These are phyloP conservation scores for Eupithecia dodoneata DNA, from an alignment of 2,888 invertebrate genomes.

Conservation along the genomic window DNA sequence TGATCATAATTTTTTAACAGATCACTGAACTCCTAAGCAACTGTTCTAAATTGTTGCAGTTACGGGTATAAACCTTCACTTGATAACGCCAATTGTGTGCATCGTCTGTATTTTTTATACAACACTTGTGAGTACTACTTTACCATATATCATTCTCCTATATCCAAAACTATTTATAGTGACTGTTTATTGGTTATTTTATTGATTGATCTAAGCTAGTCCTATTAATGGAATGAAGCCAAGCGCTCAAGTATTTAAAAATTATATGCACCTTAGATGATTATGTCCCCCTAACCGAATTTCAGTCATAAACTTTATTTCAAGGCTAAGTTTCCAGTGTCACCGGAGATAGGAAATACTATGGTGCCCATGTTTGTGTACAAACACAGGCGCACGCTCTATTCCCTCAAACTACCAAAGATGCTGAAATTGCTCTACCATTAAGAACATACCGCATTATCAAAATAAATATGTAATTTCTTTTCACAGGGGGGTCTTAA, in stretches of 20 bases:
- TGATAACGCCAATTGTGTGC: slow-evolving; percentile 91
- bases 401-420: neutral
- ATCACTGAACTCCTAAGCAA: neutral
- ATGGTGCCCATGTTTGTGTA: neutral
- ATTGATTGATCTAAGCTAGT: too few relatives aligned
- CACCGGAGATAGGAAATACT: neutral
- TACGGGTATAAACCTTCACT: slow-evolving; percentile 91
- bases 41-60: slow-evolving; percentile 77
- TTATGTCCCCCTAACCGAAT: neutral
- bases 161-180: slow-evolving; percentile 25
- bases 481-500: slow-evolving; percentile 87
- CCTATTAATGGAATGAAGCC: neutral
- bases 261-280: neutral
- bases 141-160: slow-evolving; percentile 51
- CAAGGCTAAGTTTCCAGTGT: neutral
- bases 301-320: neutral
- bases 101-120: slow-evolving; percentile 97
- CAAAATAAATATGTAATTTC: neutral
- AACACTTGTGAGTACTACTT: slow-evolving; percentile 87
- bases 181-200: neutral
- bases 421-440: neutral
- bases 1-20: neutral
- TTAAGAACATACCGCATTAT: neutral
- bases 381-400: neutral
- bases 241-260: neutral